phyloP scores from a whole-genome alignment of 37 sponge, comb jelly and placozoan genomes.

The Halisarca cf. caerulea region DNA sequence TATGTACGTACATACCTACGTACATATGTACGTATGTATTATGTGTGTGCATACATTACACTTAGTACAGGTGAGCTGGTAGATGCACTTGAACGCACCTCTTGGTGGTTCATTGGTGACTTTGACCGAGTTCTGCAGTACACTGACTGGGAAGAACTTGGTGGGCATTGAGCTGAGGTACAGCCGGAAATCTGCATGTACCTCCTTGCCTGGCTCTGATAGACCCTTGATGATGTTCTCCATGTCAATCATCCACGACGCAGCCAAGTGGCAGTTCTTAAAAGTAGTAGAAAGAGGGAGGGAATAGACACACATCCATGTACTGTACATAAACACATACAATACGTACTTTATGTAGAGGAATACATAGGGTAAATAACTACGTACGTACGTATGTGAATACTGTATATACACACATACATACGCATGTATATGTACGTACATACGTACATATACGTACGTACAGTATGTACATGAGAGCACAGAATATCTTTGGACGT shows the following conservation, averaged over 20 bases:
- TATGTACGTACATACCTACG: neutral
- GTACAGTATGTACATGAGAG: no score
- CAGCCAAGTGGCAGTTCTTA: constrained; percentile 97
- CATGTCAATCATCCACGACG: constrained; percentile 98
- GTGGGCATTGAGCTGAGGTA: constrained; percentile 97
- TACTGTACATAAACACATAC: no score
- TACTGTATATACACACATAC: no score
- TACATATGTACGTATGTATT: neutral
- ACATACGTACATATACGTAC: no score
- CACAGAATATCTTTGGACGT: no score
- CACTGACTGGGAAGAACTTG: constrained; percentile 92
- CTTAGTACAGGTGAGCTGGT: neutral
- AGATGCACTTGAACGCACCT: constrained; percentile 37
- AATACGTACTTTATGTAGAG: no score
- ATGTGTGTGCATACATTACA: neutral
- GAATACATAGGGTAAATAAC: no score
- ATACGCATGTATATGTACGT: no score
- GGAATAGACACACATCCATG: no score
- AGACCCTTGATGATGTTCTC: constrained; percentile 91
- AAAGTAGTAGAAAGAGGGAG: neutral
- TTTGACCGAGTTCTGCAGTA: constrained; percentile 97
- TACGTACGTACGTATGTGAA: no score
- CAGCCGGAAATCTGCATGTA: constrained; percentile 92
- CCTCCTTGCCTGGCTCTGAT: constrained; percentile 67
- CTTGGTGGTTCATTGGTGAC: constrained; percentile 99